These are phyloP conservation scores for Pocillopora damicornis DNA, from an alignment of 64 coral and sea anemone genomes.

Conservation along the genomic window DNA sequence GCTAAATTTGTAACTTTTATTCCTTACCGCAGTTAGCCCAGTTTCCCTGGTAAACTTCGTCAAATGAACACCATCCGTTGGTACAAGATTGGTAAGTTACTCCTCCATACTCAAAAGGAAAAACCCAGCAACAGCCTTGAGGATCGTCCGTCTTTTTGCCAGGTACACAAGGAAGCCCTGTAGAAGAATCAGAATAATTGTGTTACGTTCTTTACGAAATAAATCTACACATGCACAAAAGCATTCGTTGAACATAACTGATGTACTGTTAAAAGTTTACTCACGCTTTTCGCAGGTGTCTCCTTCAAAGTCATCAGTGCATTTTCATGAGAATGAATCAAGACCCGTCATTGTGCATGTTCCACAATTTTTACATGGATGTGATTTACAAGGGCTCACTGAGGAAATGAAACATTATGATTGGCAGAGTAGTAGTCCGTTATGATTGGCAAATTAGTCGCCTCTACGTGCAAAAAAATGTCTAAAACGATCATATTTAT, in stretches of 20 bases:
- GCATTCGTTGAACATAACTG: too few species aligned
- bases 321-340: neutral
- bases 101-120: constrained; percentile 12
- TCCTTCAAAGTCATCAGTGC: neutral
- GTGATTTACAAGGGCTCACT: neutral
- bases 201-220: too few species aligned
- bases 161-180: neutral
- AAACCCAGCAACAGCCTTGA: constrained; percentile 2
- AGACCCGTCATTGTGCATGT: neutral
- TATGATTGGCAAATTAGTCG: too few species aligned
- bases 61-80: neutral
- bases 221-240: too few species aligned
- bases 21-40: constrained; percentile 1
- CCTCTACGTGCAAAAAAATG: too few species aligned
- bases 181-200: too few species aligned
- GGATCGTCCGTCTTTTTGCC: neutral
- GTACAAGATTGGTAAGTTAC: neutral
- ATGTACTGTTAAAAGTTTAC: too few species aligned
- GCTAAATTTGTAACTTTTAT: too few species aligned
- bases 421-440: too few species aligned
- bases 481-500: too few species aligned
- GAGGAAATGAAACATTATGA: neutral
- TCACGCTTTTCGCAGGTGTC: too few species aligned
- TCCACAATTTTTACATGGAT: neutral
- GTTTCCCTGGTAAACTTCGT: neutral